phyloP scores from a whole-genome alignment of 2,113 vertebrate species.

The Cyrtonyx montezumae region DNA sequence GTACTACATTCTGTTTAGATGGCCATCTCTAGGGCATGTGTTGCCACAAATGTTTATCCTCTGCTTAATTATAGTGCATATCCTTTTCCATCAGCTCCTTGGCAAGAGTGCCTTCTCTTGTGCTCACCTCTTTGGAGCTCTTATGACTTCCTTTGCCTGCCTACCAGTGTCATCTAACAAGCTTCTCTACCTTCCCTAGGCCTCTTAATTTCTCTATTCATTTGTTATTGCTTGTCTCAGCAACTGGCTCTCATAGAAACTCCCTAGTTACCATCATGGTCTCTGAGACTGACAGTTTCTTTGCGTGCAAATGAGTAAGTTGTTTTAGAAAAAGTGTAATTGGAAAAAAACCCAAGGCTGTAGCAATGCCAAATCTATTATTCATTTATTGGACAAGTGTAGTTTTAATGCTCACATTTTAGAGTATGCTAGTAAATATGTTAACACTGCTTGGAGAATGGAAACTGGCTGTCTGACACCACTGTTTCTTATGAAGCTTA shows the following conservation, averaged over 20 bases:
- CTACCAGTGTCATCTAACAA: neutral
- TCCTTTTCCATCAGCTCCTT: neutral
- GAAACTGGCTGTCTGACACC: neutral
- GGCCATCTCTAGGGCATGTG: neutral
- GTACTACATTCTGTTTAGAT: neutral
- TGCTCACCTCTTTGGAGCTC: neutral
- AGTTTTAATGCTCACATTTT: conserved; percentile 12
- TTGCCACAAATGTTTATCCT: neutral
- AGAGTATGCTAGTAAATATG: neutral
- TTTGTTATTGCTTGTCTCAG: neutral
- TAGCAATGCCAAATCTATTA: conserved; percentile 27
- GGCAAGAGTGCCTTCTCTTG: neutral
- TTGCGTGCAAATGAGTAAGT: neutral
- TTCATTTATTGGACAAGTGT: conserved; percentile 46
- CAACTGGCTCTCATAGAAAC: neutral
- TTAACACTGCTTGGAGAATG: neutral
- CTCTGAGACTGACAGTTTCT: neutral
- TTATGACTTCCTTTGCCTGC: neutral
- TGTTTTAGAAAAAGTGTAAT: neutral
- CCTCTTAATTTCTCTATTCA: neutral
- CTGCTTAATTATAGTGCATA: neutral
- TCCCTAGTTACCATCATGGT: neutral
- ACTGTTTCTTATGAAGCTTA: neutral
- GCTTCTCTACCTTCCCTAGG: neutral
- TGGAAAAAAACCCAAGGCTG: neutral